Evolutionary conservation across 2,888 invertebrate genomes (phyloP).

Genomic region (Drosophila kokeensis): DNA sequence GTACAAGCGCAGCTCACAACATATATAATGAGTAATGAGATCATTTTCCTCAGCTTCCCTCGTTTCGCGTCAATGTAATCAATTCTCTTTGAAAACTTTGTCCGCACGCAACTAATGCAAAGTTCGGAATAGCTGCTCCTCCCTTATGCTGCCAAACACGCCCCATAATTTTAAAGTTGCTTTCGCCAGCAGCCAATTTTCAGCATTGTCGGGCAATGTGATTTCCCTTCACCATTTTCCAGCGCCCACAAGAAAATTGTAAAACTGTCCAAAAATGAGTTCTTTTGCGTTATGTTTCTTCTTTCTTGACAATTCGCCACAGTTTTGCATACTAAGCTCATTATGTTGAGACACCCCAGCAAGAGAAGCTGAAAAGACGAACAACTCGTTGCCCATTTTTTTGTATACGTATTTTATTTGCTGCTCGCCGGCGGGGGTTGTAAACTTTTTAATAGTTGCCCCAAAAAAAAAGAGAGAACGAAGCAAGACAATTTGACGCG

Average conservation of each 20-base stretch:
- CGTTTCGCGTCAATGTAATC: conserved; percentile 66
- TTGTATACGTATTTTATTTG: conserved; percentile 21
- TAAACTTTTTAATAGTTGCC: conserved; percentile 74
- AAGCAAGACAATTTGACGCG: conserved; percentile 62
- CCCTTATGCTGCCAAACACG: neutral
- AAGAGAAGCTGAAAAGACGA: conserved; percentile 34
- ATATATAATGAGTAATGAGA: conserved; percentile 30
- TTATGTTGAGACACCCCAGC: conserved; percentile 45
- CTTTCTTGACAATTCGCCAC: conserved; percentile 69
- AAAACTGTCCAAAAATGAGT: conserved; percentile 73
- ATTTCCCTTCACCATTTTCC: conserved; percentile 7
- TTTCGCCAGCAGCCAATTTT: conserved; percentile 58
- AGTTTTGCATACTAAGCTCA: conserved; percentile 80
- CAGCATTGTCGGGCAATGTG: conserved; percentile 53
- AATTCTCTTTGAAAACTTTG: conserved; percentile 71
- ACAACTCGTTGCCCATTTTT: conserved; percentile 61
- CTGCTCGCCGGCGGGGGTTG: conserved; percentile 29
- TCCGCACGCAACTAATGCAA: conserved; percentile 47
- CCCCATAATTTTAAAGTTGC: conserved; percentile 51
- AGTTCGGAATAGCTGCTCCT: conserved; percentile 32
- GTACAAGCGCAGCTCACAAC: conserved; percentile 12
- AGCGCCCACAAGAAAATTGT: conserved; percentile 27
- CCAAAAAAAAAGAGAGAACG: neutral
- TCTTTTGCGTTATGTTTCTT: conserved; percentile 30
- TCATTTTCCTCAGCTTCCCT: conserved; percentile 20